phyloP scores from a whole-genome alignment of 2,888 invertebrate genomes.

The Scaptomyza flava region DNA sequence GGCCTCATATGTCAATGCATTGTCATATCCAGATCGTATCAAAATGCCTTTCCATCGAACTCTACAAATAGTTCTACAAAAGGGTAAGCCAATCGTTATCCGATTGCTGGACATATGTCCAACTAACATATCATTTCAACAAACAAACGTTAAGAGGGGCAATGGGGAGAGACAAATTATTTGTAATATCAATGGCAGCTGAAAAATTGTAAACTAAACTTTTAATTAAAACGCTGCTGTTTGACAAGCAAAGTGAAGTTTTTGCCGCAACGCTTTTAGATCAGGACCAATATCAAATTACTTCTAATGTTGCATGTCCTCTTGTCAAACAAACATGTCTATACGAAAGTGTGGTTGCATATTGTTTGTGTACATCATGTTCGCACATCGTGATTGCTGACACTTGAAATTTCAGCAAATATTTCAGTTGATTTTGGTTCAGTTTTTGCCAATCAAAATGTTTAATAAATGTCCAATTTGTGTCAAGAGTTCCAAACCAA shows the following conservation, averaged over 20 bases:
- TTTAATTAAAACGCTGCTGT: constrained; percentile 59
- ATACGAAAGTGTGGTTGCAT: background rate
- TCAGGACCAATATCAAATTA: background rate
- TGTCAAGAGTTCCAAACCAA: constrained; percentile 35
- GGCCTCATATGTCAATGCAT: constrained; percentile 33
- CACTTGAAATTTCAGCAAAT: constrained; percentile 18
- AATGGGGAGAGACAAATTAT: constrained; percentile 25
- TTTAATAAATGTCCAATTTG: constrained; percentile 49
- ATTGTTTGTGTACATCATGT: background rate
- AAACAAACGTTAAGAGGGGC: no score
- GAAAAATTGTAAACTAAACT: constrained; percentile 20
- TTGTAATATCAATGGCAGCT: constrained; percentile 31
- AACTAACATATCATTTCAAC: constrained; percentile 12
- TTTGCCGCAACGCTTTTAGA: background rate
- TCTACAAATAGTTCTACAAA: constrained; percentile 7
- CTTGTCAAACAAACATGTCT: background rate
- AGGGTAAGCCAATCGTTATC: constrained; percentile 7
- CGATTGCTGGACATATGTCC: constrained; percentile 4
- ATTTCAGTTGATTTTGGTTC: constrained; percentile 26
- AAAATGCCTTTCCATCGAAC: constrained; percentile 3
- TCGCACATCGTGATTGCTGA: constrained; percentile 4
- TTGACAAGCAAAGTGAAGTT: constrained; percentile 32
- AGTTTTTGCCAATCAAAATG: constrained; percentile 29
- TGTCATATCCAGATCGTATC: constrained; percentile 27
- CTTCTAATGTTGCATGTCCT: background rate